Conservation (phyloP, 1,140 invertebrate genomes). For the Eurosta solidaginis region DNA sequence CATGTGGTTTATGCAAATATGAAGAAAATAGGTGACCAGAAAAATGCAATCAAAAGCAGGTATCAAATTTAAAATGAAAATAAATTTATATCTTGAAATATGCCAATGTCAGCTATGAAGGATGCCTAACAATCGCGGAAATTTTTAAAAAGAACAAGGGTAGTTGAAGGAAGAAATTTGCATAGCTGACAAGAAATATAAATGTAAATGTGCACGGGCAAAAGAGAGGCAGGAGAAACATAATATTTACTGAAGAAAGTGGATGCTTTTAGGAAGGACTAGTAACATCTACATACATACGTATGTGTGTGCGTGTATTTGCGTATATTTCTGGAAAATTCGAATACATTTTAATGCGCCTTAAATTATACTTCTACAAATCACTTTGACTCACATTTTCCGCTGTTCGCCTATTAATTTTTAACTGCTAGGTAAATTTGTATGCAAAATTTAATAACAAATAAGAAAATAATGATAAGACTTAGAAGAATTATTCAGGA, state of each 20-base stretch:
- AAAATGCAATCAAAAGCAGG: background rate
- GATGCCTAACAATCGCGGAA: background rate
- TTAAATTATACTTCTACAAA: too few relatives aligned
- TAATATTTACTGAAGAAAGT: background rate
- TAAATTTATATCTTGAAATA: background rate
- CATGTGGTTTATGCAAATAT: background rate
- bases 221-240: background rate
- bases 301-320: too few relatives aligned
- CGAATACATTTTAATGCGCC: too few relatives aligned
- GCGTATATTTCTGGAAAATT: too few relatives aligned
- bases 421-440: background rate
- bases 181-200: background rate
- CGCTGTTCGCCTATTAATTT: background rate
- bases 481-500: too few relatives aligned
- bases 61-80: background rate
- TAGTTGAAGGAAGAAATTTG: background rate
- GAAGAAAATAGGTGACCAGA: background rate
- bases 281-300: too few relatives aligned
- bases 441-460: background rate
- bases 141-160: background rate
- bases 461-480: background rate
- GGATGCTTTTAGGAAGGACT: too few relatives aligned
- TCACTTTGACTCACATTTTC: background rate
- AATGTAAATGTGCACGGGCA: background rate
- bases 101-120: background rate